Percentiles rank a stretch among this genome's conserved stretches.
Conservation (phyloP, 2,888 invertebrate species). For the Theristus sp. region DNA sequence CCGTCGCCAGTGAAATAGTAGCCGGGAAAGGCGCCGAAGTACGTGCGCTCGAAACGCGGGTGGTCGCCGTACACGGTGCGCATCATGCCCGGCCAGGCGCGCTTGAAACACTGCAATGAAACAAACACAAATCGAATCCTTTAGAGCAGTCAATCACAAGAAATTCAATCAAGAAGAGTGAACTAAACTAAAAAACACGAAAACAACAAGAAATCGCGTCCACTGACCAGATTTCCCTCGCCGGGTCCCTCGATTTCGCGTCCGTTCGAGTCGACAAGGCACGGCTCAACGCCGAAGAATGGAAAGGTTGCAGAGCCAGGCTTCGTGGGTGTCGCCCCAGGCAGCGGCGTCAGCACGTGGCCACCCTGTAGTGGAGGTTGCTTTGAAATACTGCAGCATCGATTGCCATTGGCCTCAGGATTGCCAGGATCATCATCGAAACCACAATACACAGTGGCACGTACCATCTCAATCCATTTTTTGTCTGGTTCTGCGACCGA, state of each 20-base stretch:
- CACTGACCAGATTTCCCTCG: conserved; percentile 76
- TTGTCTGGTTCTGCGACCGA: no score
- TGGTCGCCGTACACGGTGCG: conserved; percentile 78
- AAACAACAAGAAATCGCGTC: no score
- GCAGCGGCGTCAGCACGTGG: conserved; percentile 81
- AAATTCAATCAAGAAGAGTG: no score
- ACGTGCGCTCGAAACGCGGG: conserved; percentile 61
- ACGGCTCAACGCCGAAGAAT: conserved; percentile 86
- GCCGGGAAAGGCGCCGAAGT: conserved; percentile 85
- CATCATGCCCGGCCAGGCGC: conserved; percentile 98
- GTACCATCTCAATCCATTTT: no score
- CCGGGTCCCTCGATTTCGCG: conserved; percentile 63
- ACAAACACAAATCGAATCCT: no score
- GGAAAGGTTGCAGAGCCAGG: conserved; percentile 95
- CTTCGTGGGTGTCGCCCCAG: conserved; percentile 88
- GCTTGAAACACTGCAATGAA: conserved; percentile 53
- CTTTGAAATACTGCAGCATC: no score
- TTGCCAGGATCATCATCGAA: no score
- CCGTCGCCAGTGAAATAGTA: conserved; percentile 96
- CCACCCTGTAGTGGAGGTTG: conserved; percentile 63
- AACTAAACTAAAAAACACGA: no score
- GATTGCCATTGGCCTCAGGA: no score
- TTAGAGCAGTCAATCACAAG: background rate
- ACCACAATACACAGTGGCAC: no score
- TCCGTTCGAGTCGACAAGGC: conserved; percentile 67